A percentile compares a stretch with the other conserved stretches of the same genome.
Evolutionary conservation across 2,113 vertebrate species (phyloP).

Genomic region (Erpornis zantholeuca): DNA sequence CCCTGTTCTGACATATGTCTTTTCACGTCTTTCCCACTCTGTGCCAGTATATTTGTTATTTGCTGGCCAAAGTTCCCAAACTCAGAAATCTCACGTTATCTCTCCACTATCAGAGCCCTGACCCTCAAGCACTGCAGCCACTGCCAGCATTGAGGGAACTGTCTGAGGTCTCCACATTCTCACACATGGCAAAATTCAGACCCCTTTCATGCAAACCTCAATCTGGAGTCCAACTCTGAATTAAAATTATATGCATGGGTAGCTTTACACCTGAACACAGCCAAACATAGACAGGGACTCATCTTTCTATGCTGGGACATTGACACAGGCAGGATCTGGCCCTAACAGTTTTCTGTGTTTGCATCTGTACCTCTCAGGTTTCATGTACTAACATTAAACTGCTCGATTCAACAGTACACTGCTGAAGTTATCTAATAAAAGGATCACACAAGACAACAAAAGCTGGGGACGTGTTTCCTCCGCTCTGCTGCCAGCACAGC

Average conservation of each 20-base stretch:
- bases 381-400: neutral
- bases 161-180: neutral
- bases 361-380: neutral
- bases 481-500: rapidly evolving
- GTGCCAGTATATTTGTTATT: neutral
- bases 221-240: neutral
- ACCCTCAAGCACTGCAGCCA: neutral
- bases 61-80: neutral
- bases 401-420: neutral
- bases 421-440: neutral
- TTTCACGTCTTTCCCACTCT: neutral
- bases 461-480: neutral
- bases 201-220: neutral
- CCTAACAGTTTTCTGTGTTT: neutral
- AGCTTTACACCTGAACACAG: neutral
- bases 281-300: rapidly evolving
- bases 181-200: neutral
- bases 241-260: neutral
- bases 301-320: rapidly evolving
- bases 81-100: neutral
- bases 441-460: neutral
- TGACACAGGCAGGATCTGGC: neutral
- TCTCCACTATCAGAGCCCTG: neutral
- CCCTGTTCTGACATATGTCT: neutral
- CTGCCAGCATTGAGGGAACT: neutral